Evolutionary conservation across 2,888 invertebrate genomes (phyloP).

Genomic region (Oeneis ivallda): DNA sequence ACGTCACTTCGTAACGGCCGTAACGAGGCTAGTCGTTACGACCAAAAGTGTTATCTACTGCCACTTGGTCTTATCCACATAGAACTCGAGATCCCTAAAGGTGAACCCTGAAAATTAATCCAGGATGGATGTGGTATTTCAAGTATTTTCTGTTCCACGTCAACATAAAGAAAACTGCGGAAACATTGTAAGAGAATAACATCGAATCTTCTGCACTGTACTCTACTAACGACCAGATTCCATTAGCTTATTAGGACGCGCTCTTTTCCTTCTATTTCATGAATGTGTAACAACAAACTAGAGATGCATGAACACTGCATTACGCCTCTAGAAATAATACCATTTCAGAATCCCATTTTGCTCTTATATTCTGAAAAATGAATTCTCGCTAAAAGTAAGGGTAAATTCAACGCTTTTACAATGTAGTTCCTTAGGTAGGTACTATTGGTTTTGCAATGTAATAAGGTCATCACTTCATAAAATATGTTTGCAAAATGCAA

Average conservation of each 20-base stretch:
- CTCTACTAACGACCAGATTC: constrained; percentile 13
- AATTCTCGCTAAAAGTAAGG: background rate
- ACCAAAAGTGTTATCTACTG: no score
- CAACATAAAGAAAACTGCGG: background rate
- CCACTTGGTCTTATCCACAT: no score
- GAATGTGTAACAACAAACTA: constrained; percentile 16
- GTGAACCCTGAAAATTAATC: no score
- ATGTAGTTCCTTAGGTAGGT: no score
- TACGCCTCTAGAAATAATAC: constrained; percentile 10
- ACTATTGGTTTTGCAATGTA: no score
- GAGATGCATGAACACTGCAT: constrained; percentile 13
- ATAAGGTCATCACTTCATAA: no score
- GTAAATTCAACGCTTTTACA: no score
- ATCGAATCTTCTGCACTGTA: background rate
- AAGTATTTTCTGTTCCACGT: background rate
- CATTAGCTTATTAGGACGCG: constrained; percentile 29
- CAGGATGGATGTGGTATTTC: no score
- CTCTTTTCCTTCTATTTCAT: constrained; percentile 19
- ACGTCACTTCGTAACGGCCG: no score
- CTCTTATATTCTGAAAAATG: background rate
- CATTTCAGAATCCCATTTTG: background rate
- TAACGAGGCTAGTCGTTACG: no score
- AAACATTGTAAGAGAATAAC: background rate
- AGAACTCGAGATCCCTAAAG: no score
- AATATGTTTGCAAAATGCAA: no score